Base-by-base conservation (phyloP, 2,888 invertebrate species). In the Cheilosia impressa region DNA sequence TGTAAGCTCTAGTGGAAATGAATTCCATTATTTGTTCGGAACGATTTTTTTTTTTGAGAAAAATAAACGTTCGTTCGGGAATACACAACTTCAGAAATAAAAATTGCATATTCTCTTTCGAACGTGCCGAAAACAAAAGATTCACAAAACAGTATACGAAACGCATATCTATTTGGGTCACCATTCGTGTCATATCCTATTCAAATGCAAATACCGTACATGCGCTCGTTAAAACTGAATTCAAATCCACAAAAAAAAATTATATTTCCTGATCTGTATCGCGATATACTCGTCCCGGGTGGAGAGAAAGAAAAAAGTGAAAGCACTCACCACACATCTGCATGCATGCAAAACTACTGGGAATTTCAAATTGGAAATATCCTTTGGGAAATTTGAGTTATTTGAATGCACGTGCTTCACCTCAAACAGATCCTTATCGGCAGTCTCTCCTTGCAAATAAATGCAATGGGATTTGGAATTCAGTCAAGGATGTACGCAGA, bases 311-410 rank as follows among this genome's bases (percentile, higher is more conserved):
- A 47, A 53, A 60, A 60, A 72, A 80, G 80, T 80, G 80, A 77
- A 85, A 85, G 62, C 85, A 60, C 53, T 52, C 65, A 38, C n/a
- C 63, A 41, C 22, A 63, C 17, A 34, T 45, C 13, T 13, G 15
- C 65, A 68, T 65, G 15, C 65, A 68, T 58, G 19, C 38, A 68
- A 65, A 66, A 66, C 83, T 57, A 53, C 63, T 52, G 65, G 62
- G 65, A 84, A 66, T 77, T 80, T 77, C 57, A 63, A 85, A 77
- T 77, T 72, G 85, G 66, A 77, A 77, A 81, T 77, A 72, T 85
- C 85, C 85, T 85, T 85, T 81, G 80, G 77, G 72, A 85, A 85
- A 85, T 85, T 72, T 81, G 80, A 80, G 76, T 81, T 80, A 85
- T 80, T 75, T 60, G 72, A 76, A 60, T 80, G 66, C 57, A 85